Conservation (phyloP, 2,888 invertebrate species). For the Polymixis flavicincta region DNA sequence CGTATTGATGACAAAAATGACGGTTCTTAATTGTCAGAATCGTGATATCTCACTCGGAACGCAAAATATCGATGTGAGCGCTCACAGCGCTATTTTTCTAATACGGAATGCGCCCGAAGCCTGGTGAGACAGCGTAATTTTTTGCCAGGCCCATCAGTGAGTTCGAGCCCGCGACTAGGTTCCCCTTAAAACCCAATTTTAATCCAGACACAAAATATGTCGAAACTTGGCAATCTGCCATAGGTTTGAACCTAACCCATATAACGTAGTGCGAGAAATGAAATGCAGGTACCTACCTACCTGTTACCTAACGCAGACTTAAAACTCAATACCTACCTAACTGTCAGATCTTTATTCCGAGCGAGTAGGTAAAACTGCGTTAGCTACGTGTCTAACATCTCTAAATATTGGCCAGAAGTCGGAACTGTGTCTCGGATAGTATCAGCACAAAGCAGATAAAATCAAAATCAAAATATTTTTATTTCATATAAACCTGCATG, state of each 20-base stretch:
- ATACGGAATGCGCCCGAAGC: no score
- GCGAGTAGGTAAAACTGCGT: constrained; percentile 46
- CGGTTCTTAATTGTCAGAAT: no score
- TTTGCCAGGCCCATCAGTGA: no score
- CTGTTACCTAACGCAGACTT: constrained; percentile 39
- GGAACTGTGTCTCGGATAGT: constrained; percentile 22
- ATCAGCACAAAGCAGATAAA: not conserved
- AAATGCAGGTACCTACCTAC: constrained; percentile 23
- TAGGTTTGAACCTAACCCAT: constrained; percentile 20
- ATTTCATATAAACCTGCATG: no score
- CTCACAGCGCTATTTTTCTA: no score
- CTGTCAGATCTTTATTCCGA: constrained; percentile 32
- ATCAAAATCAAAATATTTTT: no score
- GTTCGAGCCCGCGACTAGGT: no score
- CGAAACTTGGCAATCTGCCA: constrained; percentile 11
- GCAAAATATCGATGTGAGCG: no score
- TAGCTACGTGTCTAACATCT: constrained; percentile 46
- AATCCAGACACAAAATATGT: not conserved
- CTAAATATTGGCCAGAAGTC: constrained; percentile 2
- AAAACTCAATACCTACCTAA: constrained; percentile 36
- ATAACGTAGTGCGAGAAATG: constrained; percentile 31
- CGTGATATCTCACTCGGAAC: no score
- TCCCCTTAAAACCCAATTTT: not conserved
- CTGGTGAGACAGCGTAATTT: no score
- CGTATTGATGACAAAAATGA: no score